Percentiles rank a stretch among this genome's conserved stretches.
Evolutionary conservation across 2,888 invertebrate species (phyloP).

Genomic region (Drosophila vallismaia): DNA sequence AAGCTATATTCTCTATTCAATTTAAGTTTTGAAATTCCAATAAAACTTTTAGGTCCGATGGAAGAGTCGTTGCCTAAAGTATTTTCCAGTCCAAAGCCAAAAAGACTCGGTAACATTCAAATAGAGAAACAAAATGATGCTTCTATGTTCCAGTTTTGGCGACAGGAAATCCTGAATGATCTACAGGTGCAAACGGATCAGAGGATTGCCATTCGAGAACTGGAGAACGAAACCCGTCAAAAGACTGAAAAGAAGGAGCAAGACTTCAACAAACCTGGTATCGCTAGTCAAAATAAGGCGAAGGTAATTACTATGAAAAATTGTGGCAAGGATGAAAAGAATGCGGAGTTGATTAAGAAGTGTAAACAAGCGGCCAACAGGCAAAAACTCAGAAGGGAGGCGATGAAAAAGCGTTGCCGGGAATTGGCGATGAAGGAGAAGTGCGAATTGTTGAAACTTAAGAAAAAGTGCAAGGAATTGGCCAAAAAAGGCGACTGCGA

Average conservation of each 20-base stretch:
- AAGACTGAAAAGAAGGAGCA: neutral
- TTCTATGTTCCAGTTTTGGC: neutral
- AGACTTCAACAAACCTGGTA: neutral
- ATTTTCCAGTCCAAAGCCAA: neutral
- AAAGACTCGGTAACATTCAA: conserved; percentile 1
- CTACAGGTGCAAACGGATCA: neutral
- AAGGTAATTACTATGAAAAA: neutral
- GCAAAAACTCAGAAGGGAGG: neutral
- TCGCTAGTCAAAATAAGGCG: neutral
- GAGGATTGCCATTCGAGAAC: neutral
- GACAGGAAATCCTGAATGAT: neutral
- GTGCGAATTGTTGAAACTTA: neutral
- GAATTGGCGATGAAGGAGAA: neutral
- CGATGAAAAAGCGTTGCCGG: neutral
- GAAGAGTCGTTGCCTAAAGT: neutral
- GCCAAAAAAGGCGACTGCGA: neutral
- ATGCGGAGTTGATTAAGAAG: neutral
- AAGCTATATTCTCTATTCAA: neutral
- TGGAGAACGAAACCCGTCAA: neutral
- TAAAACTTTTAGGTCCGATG: neutral
- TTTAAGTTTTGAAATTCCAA: neutral
- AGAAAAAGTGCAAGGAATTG: conserved; percentile 1
- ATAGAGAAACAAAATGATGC: neutral
- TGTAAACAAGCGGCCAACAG: neutral
- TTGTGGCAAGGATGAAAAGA: neutral